These are phyloP conservation scores for Perdita meconis DNA, from an alignment of 2,888 invertebrate species.

Conservation along the genomic window DNA sequence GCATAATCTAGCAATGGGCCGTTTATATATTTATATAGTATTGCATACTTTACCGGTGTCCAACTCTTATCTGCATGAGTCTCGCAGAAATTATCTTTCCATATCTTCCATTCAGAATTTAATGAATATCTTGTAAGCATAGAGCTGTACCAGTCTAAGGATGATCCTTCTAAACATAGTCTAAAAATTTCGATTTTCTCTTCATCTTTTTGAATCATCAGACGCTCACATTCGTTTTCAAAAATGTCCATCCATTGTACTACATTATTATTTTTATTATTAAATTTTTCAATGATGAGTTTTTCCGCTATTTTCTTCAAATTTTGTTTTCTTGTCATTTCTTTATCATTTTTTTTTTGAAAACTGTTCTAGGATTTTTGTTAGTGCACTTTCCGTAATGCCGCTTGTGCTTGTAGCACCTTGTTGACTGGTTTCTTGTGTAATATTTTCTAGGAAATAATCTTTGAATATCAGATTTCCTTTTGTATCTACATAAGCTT, in stretches of 20 bases:
- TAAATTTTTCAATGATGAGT: conserved; percentile 1
- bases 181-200: conserved; percentile 8
- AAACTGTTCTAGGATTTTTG: neutral
- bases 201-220: neutral
- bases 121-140: neutral
- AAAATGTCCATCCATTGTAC: neutral
- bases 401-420: neutral
- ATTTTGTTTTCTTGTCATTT: neutral
- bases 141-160: neutral
- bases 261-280: neutral
- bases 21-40: neutral
- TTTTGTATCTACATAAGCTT: conserved; percentile 37
- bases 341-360: neutral
- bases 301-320: conserved; percentile 4
- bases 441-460: conserved; percentile 15
- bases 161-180: neutral
- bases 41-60: neutral
- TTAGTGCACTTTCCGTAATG: neutral
- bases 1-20: neutral
- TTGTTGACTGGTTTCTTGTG: too few relatives aligned
- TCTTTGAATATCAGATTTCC: conserved; percentile 11
- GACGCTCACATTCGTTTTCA: neutral
- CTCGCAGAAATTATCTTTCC: conserved; percentile 1
- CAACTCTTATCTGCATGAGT: neutral
- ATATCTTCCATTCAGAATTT: neutral